Base-by-base conservation (phyloP, 2,113 vertebrate genomes). In the Orthonyx spaldingii region DNA sequence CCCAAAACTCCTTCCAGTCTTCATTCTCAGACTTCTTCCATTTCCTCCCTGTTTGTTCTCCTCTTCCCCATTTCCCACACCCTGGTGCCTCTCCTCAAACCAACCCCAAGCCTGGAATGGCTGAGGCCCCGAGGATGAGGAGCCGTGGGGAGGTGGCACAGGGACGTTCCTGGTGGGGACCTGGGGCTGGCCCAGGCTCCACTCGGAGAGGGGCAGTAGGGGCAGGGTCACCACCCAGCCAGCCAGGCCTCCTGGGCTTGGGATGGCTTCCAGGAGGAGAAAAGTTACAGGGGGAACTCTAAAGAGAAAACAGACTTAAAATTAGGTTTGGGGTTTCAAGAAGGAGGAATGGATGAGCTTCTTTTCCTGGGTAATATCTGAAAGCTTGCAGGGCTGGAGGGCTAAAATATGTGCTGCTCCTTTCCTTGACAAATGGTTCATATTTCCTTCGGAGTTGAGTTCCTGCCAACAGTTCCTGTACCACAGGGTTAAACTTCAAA, bases 341-440 rank as follows among this genome's bases (percentile, higher is more conserved):
- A 76, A 33, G 57, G 26, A 77, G 63, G 69, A 86, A 60, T 22
- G 50, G 85, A 53, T 44, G 12, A 46, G 66, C 10, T 69, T 71
- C 59, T 79, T 96, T 96, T 77, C 90, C 65, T 93, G 95, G 84
- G 50, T 88, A 88, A 77, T 88, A 80, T 26, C 92, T 72, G 85
- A 61, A 53, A 71, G 90, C 41, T 92, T 86, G 50, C 70, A 69
- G 66, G 85, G 66, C 56, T 88, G 63, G 8, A 90, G 59, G 63
- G 83, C 79, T 94, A 42, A 90, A 84, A 61, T 82, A 66, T 13
- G 42, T 92, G 82, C 85, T 50, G 82, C 82, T 92, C 16, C 71
- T 90, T 41, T 35, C 77, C 60, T 52, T 95, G 92, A 95, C 79
- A 93, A 94, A 96, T 65, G 79, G 83, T 61, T 96, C 79, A 8